These are phyloP conservation scores for Callithrix jacchus DNA, from an alignment of 2,113 vertebrate species.

Conservation along the genomic window DNA sequence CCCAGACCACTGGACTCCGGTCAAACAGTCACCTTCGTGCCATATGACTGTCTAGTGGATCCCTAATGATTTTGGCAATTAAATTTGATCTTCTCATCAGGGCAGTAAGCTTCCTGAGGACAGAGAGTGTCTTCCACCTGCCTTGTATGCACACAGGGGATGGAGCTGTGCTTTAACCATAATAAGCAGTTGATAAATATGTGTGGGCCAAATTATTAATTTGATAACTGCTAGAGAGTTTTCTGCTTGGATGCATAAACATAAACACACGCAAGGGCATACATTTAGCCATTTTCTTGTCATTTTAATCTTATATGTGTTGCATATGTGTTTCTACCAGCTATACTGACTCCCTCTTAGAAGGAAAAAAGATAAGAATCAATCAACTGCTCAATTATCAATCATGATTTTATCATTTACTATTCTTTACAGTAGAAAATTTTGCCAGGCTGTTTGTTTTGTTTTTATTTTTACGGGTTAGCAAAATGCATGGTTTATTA, in stretches of 20 bases:
- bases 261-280: background rate
- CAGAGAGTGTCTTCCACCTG: background rate
- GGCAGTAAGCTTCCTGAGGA: background rate
- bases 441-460: background rate
- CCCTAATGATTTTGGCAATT: background rate
- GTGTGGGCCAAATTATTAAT: constrained; percentile 32
- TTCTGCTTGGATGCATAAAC: background rate
- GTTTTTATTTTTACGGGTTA: background rate
- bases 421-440: background rate
- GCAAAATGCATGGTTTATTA: background rate
- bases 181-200: constrained; percentile 29
- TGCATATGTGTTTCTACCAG: background rate
- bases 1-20: accelerated
- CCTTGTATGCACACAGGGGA: background rate
- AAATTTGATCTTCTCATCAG: background rate
- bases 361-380: background rate
- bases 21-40: background rate
- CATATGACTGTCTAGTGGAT: accelerated
- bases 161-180: background rate
- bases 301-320: background rate
- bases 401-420: background rate
- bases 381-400: background rate
- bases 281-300: background rate
- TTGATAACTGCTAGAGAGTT: constrained; percentile 16
- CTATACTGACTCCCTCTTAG: background rate